Base-by-base conservation (phyloP, 2,888 invertebrate genomes). In the Epicampocera succincta region DNA sequence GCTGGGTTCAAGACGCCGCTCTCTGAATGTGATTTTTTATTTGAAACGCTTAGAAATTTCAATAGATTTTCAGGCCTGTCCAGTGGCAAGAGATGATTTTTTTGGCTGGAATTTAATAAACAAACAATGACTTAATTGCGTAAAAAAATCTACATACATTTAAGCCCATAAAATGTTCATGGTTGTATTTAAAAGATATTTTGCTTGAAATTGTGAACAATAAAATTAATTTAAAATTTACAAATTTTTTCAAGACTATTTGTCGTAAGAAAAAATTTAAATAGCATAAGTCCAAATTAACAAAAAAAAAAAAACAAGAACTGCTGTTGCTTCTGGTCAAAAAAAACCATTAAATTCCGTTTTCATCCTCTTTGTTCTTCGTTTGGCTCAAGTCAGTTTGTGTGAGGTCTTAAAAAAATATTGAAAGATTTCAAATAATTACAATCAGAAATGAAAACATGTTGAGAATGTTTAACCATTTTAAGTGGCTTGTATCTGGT, bases 381-480 rank as follows among this genome's bases (percentile, higher is more conserved):
- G 15, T 40, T 13, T 60, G 0, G 44, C 61, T 61, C 11, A 38
- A 68, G 33, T 54, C 15, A 29, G 52, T 40, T 40, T 71, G 69
- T 82, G 82, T 82, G 82, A 66, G 82, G 78, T 74, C 77, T 68
- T 38, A 60, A 63, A 68, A 60, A 63, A 68, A 63, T 25, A 29
- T 21, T 63, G n/a, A 73, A 78, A 71, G 19, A 78, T 65, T 78
- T 78, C 71, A 48, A 74, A 61, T 48, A 82, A 78, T 82, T 74
- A 71, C 82, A 74, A 74, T 74, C 78, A 72, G 69, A 74, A 82
- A 78, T 82, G 65, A 78, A 82, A 82, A 78, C 78, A 82, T 74
- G 82, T 75, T 60, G 46, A 56, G 74, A 82, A 82, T 82, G 77
- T 82, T 82, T 78, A 82, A 78, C 74, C 82, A 78, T 82, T 82